Percentiles rank a stretch among this genome's conserved stretches.
Evolutionary conservation across 2,113 vertebrate species (phyloP).

Genomic region (Aptenodytes forsteri): DNA sequence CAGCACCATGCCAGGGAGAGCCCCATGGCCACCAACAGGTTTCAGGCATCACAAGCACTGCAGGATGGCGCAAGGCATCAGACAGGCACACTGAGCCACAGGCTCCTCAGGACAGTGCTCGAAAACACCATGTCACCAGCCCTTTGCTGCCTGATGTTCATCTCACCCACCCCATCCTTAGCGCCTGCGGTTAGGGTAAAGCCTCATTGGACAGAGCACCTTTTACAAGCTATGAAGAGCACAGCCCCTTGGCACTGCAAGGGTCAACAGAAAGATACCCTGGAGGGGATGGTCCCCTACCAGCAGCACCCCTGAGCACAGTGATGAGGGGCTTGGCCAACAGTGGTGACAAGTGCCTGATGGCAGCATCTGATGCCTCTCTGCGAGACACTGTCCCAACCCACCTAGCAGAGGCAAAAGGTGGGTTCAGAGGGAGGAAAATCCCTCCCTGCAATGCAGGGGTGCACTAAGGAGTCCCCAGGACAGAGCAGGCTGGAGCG

Average conservation of each 20-base stretch:
- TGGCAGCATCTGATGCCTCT: not conserved
- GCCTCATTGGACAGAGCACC: accelerated
- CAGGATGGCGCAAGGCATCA: not conserved
- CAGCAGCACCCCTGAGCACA: not conserved
- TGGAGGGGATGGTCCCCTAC: no score
- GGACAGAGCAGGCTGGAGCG: not conserved
- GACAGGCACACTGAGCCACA: not conserved
- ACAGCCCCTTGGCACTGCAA: not conserved
- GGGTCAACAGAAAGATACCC: not conserved
- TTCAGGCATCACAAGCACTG: not conserved
- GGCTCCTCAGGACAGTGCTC: accelerated
- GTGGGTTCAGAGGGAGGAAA: not conserved
- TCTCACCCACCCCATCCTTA: not conserved
- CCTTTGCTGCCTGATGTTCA: not conserved
- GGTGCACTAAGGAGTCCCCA: no score
- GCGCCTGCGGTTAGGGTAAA: not conserved
- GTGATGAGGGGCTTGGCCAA: no score
- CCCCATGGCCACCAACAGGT: not conserved
- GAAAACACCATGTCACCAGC: not conserved
- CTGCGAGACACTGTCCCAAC: not conserved
- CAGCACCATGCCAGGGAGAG: not conserved
- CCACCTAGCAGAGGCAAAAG: not conserved
- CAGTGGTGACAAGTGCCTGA: not conserved
- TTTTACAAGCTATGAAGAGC: not conserved
- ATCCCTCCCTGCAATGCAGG: not conserved